Percentiles rank a stretch among this genome's conserved stretches.
Evolutionary conservation across 1,140 invertebrate genomes (phyloP).

Genomic region (Neodiprion fabricii): DNA sequence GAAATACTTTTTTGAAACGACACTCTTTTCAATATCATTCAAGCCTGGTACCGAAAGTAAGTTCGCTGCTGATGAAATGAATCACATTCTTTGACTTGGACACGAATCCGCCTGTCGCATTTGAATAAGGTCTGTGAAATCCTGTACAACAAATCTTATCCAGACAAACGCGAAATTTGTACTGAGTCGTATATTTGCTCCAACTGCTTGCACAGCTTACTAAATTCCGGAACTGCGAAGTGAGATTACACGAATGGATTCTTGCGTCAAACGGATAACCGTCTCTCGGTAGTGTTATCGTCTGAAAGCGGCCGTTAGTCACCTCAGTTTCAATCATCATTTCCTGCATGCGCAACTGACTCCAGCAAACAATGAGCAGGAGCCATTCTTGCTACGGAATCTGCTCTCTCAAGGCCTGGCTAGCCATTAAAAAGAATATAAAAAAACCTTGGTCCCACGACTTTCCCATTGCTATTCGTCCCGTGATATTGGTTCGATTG

Average conservation of each 20-base stretch:
- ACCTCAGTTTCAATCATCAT: no score
- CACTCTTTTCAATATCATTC: no score
- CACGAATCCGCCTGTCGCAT: not conserved
- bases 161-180: not conserved
- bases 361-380: not conserved
- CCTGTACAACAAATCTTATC: slow-evolving; percentile 5
- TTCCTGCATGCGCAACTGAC: no score
- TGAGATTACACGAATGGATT: no score
- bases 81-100: not conserved
- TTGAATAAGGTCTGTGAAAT: not conserved
- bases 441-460: not conserved
- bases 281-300: no score
- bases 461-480: slow-evolving; percentile 3
- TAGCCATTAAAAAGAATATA: not conserved
- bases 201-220: no score
- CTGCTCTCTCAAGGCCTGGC: not conserved
- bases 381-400: not conserved
- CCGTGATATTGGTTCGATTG: not conserved
- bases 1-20: no score
- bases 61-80: not conserved
- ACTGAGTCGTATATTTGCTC: no score
- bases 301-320: no score
- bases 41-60: no score
- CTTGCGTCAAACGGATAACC: no score
- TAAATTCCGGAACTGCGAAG: no score